These are phyloP conservation scores for Scaptomyza hsui DNA, from an alignment of 1,140 invertebrate species.

Conservation along the genomic window DNA sequence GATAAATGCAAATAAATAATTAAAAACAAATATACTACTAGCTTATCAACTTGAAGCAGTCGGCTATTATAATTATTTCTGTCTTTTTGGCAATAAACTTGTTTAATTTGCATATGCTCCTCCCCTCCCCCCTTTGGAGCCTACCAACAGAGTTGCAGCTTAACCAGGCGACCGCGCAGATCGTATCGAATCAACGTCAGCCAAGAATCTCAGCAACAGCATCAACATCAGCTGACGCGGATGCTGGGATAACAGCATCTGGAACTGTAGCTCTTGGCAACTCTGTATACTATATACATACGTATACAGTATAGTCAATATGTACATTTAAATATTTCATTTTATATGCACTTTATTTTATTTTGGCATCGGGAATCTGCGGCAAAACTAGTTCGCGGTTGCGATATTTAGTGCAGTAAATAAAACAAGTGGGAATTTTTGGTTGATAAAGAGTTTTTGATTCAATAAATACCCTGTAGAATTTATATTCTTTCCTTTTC, in stretches of 20 bases:
- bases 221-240: slow-evolving; percentile 60
- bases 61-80: slow-evolving; percentile 51
- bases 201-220: too few species aligned
- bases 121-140: neutral
- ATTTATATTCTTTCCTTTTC: too few species aligned
- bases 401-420: slow-evolving; percentile 73
- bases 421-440: slow-evolving; percentile 34
- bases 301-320: neutral
- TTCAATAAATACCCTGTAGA: neutral
- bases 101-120: slow-evolving; percentile 76
- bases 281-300: neutral
- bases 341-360: slow-evolving; percentile 79
- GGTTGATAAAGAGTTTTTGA: neutral
- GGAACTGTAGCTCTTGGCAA: slow-evolving; percentile 5
- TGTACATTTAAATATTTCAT: slow-evolving; percentile 63
- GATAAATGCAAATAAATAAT: slow-evolving; percentile 74
- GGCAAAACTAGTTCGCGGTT: slow-evolving; percentile 70
- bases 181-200: slow-evolving; percentile 34
- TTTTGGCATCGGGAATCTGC: slow-evolving; percentile 55
- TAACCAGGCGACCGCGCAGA: slow-evolving; percentile 10
- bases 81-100: slow-evolving; percentile 77
- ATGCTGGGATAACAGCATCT: slow-evolving; percentile 42
- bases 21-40: slow-evolving; percentile 66
- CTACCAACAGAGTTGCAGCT: slow-evolving; percentile 5
- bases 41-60: slow-evolving; percentile 50